A percentile compares a stretch with the other conserved stretches of the same genome.
Conservation (phyloP, 2,113 vertebrate species). For the Beaufortia kweichowensis region DNA sequence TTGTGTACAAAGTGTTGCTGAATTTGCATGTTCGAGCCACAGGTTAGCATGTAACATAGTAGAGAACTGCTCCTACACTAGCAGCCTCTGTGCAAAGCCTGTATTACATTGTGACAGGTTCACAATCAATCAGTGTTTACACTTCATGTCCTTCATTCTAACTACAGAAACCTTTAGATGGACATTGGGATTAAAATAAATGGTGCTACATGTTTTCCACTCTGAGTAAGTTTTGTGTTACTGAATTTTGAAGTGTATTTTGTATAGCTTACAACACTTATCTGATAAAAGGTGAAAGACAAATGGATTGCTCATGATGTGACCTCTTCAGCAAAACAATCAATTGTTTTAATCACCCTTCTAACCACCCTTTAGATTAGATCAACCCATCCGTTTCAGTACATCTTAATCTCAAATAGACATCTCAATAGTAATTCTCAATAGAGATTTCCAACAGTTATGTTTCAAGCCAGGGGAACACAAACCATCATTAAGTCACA, state of each 20-base stretch:
- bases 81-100: not conserved
- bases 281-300: not conserved
- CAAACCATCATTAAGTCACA: constrained; percentile 6
- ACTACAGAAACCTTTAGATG: too few relatives aligned
- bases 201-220: too few relatives aligned
- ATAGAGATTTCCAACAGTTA: not conserved
- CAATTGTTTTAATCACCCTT: not conserved
- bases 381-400: not conserved
- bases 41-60: too few relatives aligned
- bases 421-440: not conserved
- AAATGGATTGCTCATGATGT: not conserved
- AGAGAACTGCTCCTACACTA: not conserved
- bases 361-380: too few relatives aligned
- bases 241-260: too few relatives aligned
- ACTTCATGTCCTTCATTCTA: too few relatives aligned
- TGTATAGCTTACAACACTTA: not conserved
- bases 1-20: too few relatives aligned
- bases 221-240: not conserved
- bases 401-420: not conserved
- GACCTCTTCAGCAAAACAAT: not conserved
- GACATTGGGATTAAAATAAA: too few relatives aligned
- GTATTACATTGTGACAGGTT: not conserved
- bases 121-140: not conserved
- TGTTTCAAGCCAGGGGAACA: too few relatives aligned
- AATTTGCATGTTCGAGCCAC: too few relatives aligned